Evolutionary conservation across 2,113 vertebrate species (phyloP), one percentile per base, ranked within the genome.

Genomic region (Malaclemys terrapin): DNA sequence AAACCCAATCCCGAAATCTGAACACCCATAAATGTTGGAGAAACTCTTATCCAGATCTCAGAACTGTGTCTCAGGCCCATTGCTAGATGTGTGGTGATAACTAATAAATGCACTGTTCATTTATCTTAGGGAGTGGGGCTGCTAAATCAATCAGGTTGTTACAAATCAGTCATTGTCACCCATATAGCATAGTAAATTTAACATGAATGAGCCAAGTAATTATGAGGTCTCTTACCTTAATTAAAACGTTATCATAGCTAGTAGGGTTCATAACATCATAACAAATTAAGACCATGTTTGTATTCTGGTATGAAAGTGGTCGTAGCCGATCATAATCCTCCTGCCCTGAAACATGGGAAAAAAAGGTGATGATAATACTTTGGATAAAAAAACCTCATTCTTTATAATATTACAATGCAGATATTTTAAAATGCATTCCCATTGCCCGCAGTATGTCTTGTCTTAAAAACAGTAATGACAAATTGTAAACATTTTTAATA

Each of bases 191-290:
- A 22, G 8, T 56, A 78, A 27, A 89, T 91, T 85, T 91, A 0
- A 38, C 65, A 89, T 69, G 38, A 93, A 91, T 91, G 87, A 80
- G 0, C 78, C 57, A 78, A 92, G 35, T 62, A 90, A 90, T 94
- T 85, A 72, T 1, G 3, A 38, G 16, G 22, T 16, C 42, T 91
- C 96, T 98, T 98, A 99, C 99, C 99, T 99, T 99, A 95, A 99
- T 98, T 93, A 98, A 88, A 89, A 99, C 98, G 0, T 99, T 99
- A 6, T 99, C 99, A 8, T 98, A 99, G 95, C 99, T 99, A 45
- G 98, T 99, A 56, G 99, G 99, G 98, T 99, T 99, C 97, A 99
- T 99, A 96, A 99, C 99, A 8, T 99, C 99, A 20, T 99, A 99
- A 96, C 99, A 99, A 85, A 99, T 98, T 69, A 99, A 94, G 85